These are phyloP conservation scores for Galagoides demidoff DNA, from an alignment of 2,797 vertebrate genomes.

Conservation along the genomic window DNA sequence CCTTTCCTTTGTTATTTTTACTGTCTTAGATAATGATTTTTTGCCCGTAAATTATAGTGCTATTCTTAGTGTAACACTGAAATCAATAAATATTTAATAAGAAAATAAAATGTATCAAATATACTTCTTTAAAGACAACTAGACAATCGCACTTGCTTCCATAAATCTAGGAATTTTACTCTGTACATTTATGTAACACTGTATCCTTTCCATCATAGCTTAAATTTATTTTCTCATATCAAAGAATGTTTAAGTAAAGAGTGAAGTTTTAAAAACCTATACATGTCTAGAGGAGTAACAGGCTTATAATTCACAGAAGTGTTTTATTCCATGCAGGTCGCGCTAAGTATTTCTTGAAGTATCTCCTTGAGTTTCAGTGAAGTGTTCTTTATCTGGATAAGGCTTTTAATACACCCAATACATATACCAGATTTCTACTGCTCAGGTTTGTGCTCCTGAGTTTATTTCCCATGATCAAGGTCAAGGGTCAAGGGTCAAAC, in stretches of 20 bases:
- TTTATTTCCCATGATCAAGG: background rate
- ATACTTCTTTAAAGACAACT: background rate
- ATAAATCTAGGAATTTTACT: background rate
- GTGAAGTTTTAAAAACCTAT: background rate
- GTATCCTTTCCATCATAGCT: background rate
- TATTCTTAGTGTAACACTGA: background rate
- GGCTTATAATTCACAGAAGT: background rate
- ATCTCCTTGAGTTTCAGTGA: background rate
- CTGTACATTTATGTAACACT: background rate
- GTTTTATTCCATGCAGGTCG: background rate
- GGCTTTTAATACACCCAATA: rapidly evolving
- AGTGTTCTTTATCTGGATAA: background rate
- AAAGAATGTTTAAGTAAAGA: conserved; percentile 16
- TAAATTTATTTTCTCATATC: conserved; percentile 17
- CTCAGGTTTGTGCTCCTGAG: background rate
- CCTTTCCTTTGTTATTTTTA: background rate
- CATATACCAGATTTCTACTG: background rate
- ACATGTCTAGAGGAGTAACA: background rate
- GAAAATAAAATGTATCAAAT: conserved; percentile 41
- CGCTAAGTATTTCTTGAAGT: background rate
- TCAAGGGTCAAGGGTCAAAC: background rate
- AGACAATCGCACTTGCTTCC: conserved; percentile 10
- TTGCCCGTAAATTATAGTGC: conserved; percentile 1
- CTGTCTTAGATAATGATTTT: conserved; percentile 16
- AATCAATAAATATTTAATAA: conserved; percentile 18